Conservation (phyloP, 37 sponge, comb jelly and placozoan genomes). For the Haliclona indistincta region DNA sequence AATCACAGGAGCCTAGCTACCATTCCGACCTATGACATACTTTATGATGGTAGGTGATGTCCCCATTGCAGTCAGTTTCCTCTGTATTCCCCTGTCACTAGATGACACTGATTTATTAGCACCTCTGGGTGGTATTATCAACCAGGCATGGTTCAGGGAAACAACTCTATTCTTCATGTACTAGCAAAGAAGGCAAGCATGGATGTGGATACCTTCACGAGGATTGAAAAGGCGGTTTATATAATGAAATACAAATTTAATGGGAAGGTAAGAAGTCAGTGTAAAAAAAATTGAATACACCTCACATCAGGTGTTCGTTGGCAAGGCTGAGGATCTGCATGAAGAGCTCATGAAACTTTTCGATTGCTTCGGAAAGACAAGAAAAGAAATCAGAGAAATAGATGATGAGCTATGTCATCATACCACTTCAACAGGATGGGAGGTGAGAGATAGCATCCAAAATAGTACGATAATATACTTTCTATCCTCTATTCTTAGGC, state of each 20-base stretch:
- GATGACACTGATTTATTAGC: conserved; percentile 64
- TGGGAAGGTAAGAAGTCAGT: conserved; percentile 67
- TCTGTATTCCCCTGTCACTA: conserved; percentile 6
- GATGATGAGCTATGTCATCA: conserved; percentile 88
- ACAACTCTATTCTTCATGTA: conserved; percentile 52
- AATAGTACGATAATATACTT: too few species aligned
- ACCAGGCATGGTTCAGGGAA: conserved; percentile 54
- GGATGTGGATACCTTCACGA: conserved; percentile 34
- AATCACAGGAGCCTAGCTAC: conserved; percentile 17
- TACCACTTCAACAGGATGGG: conserved; percentile 53
- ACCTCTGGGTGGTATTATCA: conserved; percentile 75
- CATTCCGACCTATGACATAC: conserved; percentile 32
- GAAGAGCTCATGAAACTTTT: conserved; percentile 62
- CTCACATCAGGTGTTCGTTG: conserved; percentile 54
- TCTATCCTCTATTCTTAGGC: too few species aligned
- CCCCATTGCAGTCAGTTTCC: not conserved
- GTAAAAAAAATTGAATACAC: too few species aligned
- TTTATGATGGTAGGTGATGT: conserved; percentile 60
- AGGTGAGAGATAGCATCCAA: too few species aligned
- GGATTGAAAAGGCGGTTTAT: conserved; percentile 48
- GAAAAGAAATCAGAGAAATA: conserved; percentile 57
- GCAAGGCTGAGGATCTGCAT: conserved; percentile 62
- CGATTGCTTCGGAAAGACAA: conserved; percentile 55
- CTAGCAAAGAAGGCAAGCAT: conserved; percentile 61
- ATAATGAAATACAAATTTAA: conserved; percentile 40